These are phyloP conservation scores for Poeciliopsis occidentalis DNA, from an alignment of 2,113 vertebrate species.

Conservation along the genomic window DNA sequence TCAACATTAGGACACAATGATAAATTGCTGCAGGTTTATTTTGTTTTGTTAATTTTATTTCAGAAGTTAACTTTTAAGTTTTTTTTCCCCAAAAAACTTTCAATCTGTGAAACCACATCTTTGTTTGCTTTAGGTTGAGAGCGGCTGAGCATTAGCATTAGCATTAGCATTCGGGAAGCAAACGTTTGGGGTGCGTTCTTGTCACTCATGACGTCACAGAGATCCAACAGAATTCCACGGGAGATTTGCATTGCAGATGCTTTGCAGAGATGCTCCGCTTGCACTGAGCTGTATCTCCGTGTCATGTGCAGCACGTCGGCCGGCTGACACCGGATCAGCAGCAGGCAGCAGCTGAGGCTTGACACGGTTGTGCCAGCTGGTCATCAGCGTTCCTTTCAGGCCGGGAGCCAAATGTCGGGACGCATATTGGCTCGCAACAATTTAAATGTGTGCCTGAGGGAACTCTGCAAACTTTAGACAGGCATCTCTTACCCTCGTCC, in stretches of 20 bases:
- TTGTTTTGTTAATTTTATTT: too few relatives aligned
- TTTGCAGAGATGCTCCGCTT: background rate
- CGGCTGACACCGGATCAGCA: slow-evolving; percentile 30
- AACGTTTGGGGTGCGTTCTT: background rate
- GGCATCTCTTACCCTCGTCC: background rate
- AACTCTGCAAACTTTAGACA: background rate
- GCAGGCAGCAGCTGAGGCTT: slow-evolving; percentile 33
- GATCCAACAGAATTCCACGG: background rate
- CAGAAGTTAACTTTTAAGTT: too few relatives aligned
- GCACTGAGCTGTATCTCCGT: background rate
- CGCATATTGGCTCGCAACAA: slow-evolving; percentile 2
- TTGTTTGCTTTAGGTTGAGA: background rate
- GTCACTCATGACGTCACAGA: background rate
- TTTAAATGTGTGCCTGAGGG: slow-evolving; percentile 13
- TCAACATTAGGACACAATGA: background rate
- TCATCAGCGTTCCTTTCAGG: slow-evolving; percentile 21
- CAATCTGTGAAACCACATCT: background rate
- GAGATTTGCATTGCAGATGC: background rate
- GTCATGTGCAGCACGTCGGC: slow-evolving; percentile 27
- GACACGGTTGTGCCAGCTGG: slow-evolving; percentile 38
- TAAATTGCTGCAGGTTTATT: too few relatives aligned
- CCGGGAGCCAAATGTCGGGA: slow-evolving; percentile 43
- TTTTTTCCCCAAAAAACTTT: too few relatives aligned
- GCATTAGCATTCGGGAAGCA: background rate
- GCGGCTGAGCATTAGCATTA: background rate